These are phyloP conservation scores for Drosophila saltans DNA, from an alignment of 1,140 invertebrate genomes.

Conservation along the genomic window DNA sequence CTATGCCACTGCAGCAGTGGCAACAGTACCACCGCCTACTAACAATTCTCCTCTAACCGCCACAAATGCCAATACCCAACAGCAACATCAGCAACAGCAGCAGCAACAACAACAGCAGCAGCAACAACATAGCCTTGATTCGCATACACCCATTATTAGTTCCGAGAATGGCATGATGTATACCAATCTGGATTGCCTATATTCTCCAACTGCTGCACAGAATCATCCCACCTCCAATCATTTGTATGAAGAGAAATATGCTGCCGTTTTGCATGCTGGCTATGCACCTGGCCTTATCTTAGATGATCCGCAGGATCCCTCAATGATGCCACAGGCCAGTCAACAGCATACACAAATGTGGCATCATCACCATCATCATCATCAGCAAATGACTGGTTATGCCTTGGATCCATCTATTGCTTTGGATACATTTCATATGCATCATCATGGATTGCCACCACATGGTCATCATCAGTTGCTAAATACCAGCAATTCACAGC, in stretches of 20 bases:
- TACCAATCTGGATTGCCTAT: constrained; percentile 92
- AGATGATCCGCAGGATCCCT: constrained; percentile 78
- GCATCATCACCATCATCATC: constrained; percentile 80
- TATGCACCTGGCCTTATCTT: constrained; percentile 80
- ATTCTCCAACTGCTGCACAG: constrained; percentile 58
- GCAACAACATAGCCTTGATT: constrained; percentile 61
- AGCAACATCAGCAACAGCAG: constrained; percentile 58
- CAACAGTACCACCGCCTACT: constrained; percentile 72
- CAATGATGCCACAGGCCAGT: constrained; percentile 82
- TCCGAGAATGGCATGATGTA: constrained; percentile 94
- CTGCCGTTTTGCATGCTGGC: constrained; percentile 72
- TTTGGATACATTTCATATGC: constrained; percentile 71
- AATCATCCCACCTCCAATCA: constrained; percentile 39
- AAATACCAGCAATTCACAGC: constrained; percentile 48
- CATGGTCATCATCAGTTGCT: constrained; percentile 51
- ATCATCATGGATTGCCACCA: constrained; percentile 59
- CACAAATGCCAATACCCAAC: constrained; percentile 71
- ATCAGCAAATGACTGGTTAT: constrained; percentile 62
- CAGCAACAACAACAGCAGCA: constrained; percentile 61
- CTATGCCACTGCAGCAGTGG: constrained; percentile 76
- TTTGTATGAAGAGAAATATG: constrained; percentile 74
- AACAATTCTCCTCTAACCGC: constrained; percentile 81
- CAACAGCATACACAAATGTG: constrained; percentile 66
- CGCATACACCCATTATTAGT: constrained; percentile 88
- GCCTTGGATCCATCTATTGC: constrained; percentile 60